Conservation (phyloP, 2,113 vertebrate species). For the Cyrtonyx montezumae region DNA sequence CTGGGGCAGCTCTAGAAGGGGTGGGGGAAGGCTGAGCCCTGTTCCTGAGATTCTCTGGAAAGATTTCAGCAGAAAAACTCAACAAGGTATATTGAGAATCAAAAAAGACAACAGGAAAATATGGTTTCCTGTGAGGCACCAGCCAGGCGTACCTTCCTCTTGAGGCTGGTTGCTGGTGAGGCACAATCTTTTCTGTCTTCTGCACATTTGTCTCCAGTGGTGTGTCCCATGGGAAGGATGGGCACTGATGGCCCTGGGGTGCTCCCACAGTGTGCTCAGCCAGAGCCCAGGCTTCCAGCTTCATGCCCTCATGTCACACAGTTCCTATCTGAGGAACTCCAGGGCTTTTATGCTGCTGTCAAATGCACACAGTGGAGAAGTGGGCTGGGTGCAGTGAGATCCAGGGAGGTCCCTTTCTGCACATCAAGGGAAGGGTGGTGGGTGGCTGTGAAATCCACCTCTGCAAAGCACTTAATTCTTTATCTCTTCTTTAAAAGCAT, state of each 20-base stretch:
- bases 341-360: background rate
- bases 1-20: no score
- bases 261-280: background rate
- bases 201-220: background rate
- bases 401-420: background rate
- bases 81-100: background rate
- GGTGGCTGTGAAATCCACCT: background rate
- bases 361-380: background rate
- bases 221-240: background rate
- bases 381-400: background rate
- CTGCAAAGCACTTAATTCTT: background rate
- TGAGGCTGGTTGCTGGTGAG: background rate
- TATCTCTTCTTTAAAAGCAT: background rate
- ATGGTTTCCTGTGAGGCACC: background rate
- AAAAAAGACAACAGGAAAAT: background rate
- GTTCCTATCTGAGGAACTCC: background rate
- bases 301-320: background rate
- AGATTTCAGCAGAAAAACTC: background rate
- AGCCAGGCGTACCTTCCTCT: rapidly evolving
- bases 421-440: background rate
- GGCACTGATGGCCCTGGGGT: background rate
- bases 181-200: background rate
- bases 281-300: background rate
- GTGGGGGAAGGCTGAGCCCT: no score
- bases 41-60: no score